Base-by-base conservation (phyloP, 2,797 vertebrate species). In the Okamejei kenojei region DNA sequence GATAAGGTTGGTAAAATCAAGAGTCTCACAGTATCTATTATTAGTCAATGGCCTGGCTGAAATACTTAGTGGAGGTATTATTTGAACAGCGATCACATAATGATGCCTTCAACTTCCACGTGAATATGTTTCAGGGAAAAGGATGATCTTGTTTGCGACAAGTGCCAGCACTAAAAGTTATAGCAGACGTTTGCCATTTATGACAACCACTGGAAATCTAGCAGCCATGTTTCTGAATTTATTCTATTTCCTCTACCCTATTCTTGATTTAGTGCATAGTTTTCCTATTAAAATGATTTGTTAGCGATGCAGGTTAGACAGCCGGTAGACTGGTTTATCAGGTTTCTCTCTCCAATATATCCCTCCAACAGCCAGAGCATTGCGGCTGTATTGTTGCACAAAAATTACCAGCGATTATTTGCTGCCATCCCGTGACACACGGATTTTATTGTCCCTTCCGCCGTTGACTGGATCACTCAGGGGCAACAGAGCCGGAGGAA, bases 171-270 rank as follows among this genome's bases (percentile, higher is more conserved):
- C 13, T 61, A 11, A n/a, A 61, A 35, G 61, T 68, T 88, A 9
- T 7, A 65, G 80, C 80, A 58, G n/a, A 19, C 58, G 63, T 86
- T 88, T 88, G 84, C 17, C 84, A 88, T 68, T 35, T 88, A 68
- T 21, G 63, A 68, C 15, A 88, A 79, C 81, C 84, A 88, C 73
- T 86, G 92, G 93, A 93, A 93, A 93, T 92, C 23, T 35, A 32
- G 73, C 65, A 68, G 93, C 86, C 78, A 71, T 23, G 78, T 90
- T 90, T 58, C 71, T n/a, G n/a, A 32, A 93, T 76, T 93, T 26
- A 78, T 61, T 88, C 90, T 29, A 58, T 93, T 77, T 93, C 58
- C 61, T 88, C n/a, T 88, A 65, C n/a, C 84, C 65, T 13, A 17
- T 76, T 76, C 35, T 92, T 92, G 90, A 45, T 73, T 92, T 76